Percentiles rank a stretch among this genome's conserved stretches.
Evolutionary conservation across 2,113 vertebrate genomes (phyloP).

Genomic region (Salvator merianae): DNA sequence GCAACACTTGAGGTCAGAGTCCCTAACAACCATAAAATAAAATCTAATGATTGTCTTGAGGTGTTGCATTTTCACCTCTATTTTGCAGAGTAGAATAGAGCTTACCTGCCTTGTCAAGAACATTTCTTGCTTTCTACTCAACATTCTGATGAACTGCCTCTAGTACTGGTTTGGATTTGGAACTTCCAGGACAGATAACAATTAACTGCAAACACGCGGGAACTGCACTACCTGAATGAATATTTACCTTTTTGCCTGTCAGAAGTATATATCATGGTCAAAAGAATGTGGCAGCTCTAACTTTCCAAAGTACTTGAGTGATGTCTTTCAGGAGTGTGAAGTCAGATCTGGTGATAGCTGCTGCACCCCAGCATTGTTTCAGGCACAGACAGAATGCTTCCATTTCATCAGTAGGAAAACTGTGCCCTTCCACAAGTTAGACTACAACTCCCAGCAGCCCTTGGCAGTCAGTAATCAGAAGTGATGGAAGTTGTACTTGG

Average conservation of each 20-base stretch:
- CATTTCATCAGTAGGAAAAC: background rate
- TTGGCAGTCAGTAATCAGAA: background rate
- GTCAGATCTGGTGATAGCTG: background rate
- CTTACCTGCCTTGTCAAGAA: background rate
- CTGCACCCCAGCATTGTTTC: background rate
- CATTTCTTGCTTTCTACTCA: background rate
- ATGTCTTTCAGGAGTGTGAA: background rate
- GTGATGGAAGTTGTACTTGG: background rate
- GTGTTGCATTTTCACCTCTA: background rate
- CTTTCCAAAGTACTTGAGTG: background rate
- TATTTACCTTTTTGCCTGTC: background rate
- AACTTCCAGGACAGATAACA: background rate
- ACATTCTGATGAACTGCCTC: background rate
- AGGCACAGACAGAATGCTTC: background rate
- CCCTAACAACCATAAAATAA: background rate
- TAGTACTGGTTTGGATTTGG: background rate
- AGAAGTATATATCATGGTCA: background rate
- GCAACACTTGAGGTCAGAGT: background rate
- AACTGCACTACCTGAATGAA: background rate
- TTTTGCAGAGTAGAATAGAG: background rate
- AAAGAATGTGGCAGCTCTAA: background rate
- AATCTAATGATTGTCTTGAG: background rate
- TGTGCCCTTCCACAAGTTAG: background rate
- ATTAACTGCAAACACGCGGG: too few relatives aligned
- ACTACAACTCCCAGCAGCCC: background rate